These are phyloP conservation scores for Apodemus speciosus DNA, from an alignment of 2,113 vertebrate genomes.

Conservation along the genomic window DNA sequence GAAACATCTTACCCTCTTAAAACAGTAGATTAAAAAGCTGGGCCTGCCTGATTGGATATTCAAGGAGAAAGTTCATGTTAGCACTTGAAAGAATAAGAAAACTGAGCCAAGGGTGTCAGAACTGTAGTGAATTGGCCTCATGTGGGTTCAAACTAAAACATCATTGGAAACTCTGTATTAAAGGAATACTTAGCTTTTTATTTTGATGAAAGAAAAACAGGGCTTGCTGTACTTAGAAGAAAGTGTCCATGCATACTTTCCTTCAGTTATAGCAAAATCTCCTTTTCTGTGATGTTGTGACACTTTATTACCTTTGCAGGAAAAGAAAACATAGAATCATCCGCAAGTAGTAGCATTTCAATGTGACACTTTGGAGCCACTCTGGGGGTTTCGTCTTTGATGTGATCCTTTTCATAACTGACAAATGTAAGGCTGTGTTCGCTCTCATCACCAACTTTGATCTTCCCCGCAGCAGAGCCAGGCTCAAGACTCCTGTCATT, in stretches of 20 bases:
- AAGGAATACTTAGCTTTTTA: background rate
- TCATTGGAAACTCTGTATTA: background rate
- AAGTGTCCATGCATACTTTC: background rate
- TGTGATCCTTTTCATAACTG: constrained; percentile 59
- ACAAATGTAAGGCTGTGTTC: constrained; percentile 50
- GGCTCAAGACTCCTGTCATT: constrained; percentile 41
- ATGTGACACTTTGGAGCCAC: constrained; percentile 62
- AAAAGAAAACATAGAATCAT: constrained; percentile 55
- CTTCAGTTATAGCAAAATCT: constrained; percentile 37
- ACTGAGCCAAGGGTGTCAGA: background rate
- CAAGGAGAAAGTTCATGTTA: constrained; percentile 5
- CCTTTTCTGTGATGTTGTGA: constrained; percentile 36
- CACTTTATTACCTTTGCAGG: constrained; percentile 47
- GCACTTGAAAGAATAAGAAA: constrained; percentile 22
- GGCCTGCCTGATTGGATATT: background rate
- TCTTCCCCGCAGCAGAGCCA: constrained; percentile 39
- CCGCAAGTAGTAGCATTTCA: constrained; percentile 62
- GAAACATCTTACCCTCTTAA: background rate
- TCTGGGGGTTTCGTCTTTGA: constrained; percentile 64
- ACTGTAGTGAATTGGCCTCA: background rate
- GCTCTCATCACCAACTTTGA: constrained; percentile 65
- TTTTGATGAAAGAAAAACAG: background rate
- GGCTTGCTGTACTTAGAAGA: background rate
- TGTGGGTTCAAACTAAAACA: constrained; percentile 26
- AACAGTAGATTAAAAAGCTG: background rate